These are phyloP conservation scores for Pangasius krempfi DNA, from an alignment of 2,797 vertebrate species.

Conservation along the genomic window DNA sequence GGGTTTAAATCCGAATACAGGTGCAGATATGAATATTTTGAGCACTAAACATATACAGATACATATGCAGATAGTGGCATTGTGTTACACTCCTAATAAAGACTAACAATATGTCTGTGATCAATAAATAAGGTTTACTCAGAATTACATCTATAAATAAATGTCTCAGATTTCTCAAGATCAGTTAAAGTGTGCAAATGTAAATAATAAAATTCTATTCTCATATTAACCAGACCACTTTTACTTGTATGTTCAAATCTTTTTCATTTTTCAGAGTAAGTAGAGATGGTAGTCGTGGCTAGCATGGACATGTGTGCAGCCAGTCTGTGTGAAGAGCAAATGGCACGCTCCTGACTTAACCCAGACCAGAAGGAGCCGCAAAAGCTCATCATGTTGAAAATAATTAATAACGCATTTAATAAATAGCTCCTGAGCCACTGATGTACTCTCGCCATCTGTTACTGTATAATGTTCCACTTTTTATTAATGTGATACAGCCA, in stretches of 20 bases:
- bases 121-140: neutral
- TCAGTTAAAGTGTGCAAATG: neutral
- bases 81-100: neutral
- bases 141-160: neutral
- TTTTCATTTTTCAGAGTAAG: neutral
- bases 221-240: neutral
- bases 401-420: conserved; percentile 85
- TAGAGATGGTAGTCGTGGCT: neutral
- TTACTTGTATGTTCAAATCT: neutral
- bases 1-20: neutral
- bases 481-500: conserved; percentile 80
- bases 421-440: conserved; percentile 79
- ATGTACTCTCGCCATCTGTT: conserved; percentile 81
- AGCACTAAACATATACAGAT: neutral
- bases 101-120: neutral
- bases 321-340: conserved; percentile 61
- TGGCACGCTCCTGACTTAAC: conserved; percentile 60
- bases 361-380: conserved; percentile 71
- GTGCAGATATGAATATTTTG: no score
- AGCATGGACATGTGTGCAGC: conserved; percentile 14
- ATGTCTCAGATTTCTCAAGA: neutral
- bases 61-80: neutral
- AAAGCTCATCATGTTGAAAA: conserved; percentile 79
- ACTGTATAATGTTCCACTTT: conserved; percentile 71
- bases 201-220: neutral